A percentile compares a stretch with the other conserved stretches of the same genome.
phyloP scores from a whole-genome alignment of 2,797 vertebrate genomes.

The Loriculus beryllinus region DNA sequence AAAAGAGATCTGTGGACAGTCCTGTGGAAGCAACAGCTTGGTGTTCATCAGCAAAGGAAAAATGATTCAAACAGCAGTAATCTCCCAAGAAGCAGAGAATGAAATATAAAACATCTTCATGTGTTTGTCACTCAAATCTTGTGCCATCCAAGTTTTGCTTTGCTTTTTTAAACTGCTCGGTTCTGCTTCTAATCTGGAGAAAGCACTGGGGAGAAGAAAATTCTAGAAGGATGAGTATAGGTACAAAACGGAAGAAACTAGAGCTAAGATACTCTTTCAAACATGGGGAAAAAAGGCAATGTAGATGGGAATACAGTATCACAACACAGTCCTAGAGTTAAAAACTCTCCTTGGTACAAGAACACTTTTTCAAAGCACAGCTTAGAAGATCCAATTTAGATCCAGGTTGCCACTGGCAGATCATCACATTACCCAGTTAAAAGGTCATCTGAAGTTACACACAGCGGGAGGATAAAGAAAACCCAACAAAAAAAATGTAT shows the following conservation, averaged over 20 bases:
- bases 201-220: neutral
- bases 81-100: neutral
- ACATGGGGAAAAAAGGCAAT: fast-evolving
- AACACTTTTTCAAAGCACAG: neutral
- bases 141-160: neutral
- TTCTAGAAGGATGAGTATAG: neutral
- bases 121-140: neutral
- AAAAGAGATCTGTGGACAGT: neutral
- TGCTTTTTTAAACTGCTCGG: neutral
- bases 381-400: neutral
- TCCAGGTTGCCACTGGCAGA: neutral
- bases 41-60: neutral
- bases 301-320: neutral
- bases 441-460: neutral
- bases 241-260: neutral
- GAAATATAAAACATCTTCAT: neutral
- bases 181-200: neutral
- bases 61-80: neutral
- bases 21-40: neutral
- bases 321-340: neutral
- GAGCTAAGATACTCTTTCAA: neutral
- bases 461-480: neutral
- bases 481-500: neutral
- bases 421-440: neutral
- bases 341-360: neutral